Evolutionary conservation across 2,113 vertebrate genomes (phyloP), one percentile per base, ranked within the genome.

Genomic region (Hucho hucho): DNA sequence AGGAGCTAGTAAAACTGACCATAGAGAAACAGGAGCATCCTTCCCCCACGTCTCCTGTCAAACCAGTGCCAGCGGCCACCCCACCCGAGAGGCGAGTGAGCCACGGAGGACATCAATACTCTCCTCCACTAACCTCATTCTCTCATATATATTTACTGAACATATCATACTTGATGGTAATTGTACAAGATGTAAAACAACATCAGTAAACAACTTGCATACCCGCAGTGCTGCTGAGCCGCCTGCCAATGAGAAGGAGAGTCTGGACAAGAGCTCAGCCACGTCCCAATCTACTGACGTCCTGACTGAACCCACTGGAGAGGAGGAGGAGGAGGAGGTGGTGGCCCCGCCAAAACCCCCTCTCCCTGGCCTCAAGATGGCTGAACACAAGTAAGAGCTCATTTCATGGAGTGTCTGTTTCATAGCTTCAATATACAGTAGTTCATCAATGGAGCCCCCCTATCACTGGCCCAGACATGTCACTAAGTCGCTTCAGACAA

Each of bases 1-100:
- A 98, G 97, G 97, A 98, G 63, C 93, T 98, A 81, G 97, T 97
- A 78, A 95, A 93, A 86, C 91, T 98, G 47, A 94, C 93, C 0
- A 87, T 93, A 37, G 96, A 97, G 87, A 97, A 95, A 83, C 93
- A 95, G 81, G 95, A 95, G 6, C 92, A 93, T 56, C 94, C 95
- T 0, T 92, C 94, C 68, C 95, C 96, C 13, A 92, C 94, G 0
- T 95, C 95, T 72, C 95, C 95, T 0, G 92, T 91, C 84, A 95
- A 95, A 75, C 92, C 92, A 72, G 90, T 87, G 29, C 85, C 93
- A 29, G 93, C 94, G 16, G 85, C 91, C 4, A 5, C 16, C 16
- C 13, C 16, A 18, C 49, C 49, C 16, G 49, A 53, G 16, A 53
- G 49, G 49, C 18, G 13, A 53, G 49, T 53, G 49, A 18, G 49